Evolutionary conservation across 2,888 invertebrate genomes (phyloP).

Genomic region (Digitonthophagus gazella): DNA sequence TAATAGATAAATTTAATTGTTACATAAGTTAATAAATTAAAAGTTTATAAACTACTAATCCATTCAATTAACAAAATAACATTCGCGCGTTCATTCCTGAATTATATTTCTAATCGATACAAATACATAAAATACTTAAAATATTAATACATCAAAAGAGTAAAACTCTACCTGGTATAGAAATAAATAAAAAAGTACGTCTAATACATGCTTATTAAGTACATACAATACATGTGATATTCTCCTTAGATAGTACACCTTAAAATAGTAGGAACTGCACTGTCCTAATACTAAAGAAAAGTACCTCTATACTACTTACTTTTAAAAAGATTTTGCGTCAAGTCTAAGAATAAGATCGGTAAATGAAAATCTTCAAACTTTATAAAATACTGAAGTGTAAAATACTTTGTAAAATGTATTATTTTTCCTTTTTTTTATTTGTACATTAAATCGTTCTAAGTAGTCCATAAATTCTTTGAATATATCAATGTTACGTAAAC

Average conservation of each 20-base stretch:
- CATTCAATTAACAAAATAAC: background rate
- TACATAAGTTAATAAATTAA: background rate
- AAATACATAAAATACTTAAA: no score
- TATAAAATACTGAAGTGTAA: background rate
- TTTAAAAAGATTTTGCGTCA: background rate
- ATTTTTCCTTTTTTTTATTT: no score
- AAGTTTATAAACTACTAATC: background rate
- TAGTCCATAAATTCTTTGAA: background rate
- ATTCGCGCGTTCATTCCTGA: background rate
- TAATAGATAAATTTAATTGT: background rate
- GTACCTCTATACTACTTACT: background rate
- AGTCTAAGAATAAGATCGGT: no score
- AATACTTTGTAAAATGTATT: no score
- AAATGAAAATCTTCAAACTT: no score
- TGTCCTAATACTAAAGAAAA: background rate
- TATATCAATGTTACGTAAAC: background rate
- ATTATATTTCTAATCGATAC: background rate
- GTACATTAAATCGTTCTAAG: background rate
- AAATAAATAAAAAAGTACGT: background rate
- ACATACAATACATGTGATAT: background rate
- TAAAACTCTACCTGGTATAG: background rate
- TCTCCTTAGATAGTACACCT: background rate
- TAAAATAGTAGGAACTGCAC: background rate
- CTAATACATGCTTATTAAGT: background rate
- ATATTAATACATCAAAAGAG: no score